A percentile compares a stretch with the other conserved stretches of the same genome.
Evolutionary conservation across 2,113 vertebrate genomes (phyloP).

Genomic region (Accipiter cooperii): DNA sequence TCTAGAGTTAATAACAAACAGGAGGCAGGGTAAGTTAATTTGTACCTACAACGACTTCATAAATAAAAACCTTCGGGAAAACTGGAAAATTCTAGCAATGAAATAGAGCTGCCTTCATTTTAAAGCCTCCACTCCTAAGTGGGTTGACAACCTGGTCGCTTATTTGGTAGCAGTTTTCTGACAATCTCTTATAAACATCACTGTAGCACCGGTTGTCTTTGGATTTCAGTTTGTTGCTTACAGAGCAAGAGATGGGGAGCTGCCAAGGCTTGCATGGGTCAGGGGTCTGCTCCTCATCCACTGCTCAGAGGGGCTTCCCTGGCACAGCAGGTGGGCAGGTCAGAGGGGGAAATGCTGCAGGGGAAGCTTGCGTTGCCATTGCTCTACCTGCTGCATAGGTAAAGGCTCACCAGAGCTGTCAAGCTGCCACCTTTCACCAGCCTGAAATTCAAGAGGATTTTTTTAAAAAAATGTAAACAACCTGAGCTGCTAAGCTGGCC

Average conservation of each 20-base stretch:
- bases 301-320: not conserved
- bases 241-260: not conserved
- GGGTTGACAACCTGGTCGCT: not conserved
- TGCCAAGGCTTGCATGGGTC: too few species aligned
- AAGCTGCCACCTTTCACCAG: not conserved
- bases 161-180: not conserved
- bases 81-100: not conserved
- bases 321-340: not conserved
- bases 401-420: not conserved
- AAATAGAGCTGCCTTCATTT: not conserved
- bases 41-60: not conserved
- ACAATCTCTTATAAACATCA: not conserved
- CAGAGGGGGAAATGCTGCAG: fast-evolving
- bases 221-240: not conserved
- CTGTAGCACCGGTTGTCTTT: fast-evolving
- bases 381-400: not conserved
- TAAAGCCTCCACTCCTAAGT: not conserved
- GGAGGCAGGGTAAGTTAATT: not conserved
- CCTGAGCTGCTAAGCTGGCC: not conserved
- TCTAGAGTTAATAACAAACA: not conserved
- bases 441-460: not conserved
- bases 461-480: not conserved
- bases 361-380: not conserved
- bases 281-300: not conserved
- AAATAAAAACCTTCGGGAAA: not conserved